Base-by-base conservation (phyloP, 2,797 vertebrate species). In the Labroides dimidiatus region DNA sequence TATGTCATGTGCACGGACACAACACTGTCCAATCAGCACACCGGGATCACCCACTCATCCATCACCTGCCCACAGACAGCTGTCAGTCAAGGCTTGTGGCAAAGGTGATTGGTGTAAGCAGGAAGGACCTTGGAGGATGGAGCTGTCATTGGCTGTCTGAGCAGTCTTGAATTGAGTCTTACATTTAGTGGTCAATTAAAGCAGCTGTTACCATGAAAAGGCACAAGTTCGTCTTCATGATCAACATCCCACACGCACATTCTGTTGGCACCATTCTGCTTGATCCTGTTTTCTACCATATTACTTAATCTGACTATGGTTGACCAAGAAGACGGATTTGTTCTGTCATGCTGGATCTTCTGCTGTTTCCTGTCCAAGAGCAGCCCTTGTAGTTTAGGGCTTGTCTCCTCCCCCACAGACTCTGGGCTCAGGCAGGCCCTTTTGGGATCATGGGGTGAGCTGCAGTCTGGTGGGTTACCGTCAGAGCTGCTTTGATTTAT, bases 1-100 rank as follows among this genome's bases (percentile, higher is more conserved):
- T 49, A 47, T 62, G 66, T 44, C 6, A 47, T 3, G 44, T 13
- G 21, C 36, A 37, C 36, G 57, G 27, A 27, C 6, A 27, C 72
- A 64, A 78, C 78, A 45, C 64, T 75, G 65, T 88, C 77, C 87
- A 80, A 80, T 87, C 85, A 75, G 69, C 54, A 66, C 61, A 59
- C 84, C 77, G 64, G 76, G 59, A 82, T 85, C 68, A 79, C 72
- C 86, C 87, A 81, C 64, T 89, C 74, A 73, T 49, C 78, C 72
- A 85, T 82, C 89, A 75, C 58, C 49, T 63, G 54, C 33, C 72
- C 45, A 51, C 69, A 77, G 81, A 81, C 73, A 79, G 65, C 77
- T 72, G 72, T 82, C 89, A 75, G 49, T 90, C 80, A 73, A 21
- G 43, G 56, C 69, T 61, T 4, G 42, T 24, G 49, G 70, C 48